These are phyloP conservation scores for Salvelinus namaycush DNA, from an alignment of 2,113 vertebrate genomes.

Conservation along the genomic window DNA sequence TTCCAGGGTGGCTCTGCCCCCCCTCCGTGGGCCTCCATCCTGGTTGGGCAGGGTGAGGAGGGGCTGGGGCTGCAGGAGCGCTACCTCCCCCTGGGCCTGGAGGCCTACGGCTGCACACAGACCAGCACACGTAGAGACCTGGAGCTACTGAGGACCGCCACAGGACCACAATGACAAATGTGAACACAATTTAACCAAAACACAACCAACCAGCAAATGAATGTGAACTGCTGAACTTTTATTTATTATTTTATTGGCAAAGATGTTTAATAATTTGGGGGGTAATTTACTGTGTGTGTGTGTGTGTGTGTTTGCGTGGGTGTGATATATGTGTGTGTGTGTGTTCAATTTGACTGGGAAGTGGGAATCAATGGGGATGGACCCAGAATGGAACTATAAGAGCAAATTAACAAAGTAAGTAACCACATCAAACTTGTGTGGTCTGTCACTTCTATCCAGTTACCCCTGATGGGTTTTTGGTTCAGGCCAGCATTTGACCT, in stretches of 20 bases:
- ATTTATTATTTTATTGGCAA: conserved; percentile 93
- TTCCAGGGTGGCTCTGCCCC: conserved; percentile 78
- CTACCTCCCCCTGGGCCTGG: conserved; percentile 86
- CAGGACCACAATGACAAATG: conserved; percentile 74
- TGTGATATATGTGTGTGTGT: not conserved
- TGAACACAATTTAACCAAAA: conserved; percentile 56
- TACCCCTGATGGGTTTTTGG: too few species aligned
- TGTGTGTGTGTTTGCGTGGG: not conserved
- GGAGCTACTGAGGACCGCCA: conserved; percentile 85
- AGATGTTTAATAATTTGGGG: conserved; percentile 59
- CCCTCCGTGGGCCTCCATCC: conserved; percentile 86
- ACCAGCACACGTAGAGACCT: conserved; percentile 79
- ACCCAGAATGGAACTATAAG: too few species aligned
- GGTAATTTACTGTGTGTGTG: not conserved
- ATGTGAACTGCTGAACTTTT: conserved; percentile 93
- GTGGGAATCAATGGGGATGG: too few species aligned
- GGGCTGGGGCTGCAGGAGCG: conserved; percentile 82
- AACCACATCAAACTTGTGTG: too few species aligned
- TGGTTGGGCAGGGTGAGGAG: conserved; percentile 75
- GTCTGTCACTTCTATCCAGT: too few species aligned
- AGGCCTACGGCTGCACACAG: conserved; percentile 82
- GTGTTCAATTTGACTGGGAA: too few species aligned
- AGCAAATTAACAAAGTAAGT: too few species aligned
- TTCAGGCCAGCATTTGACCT: not conserved
- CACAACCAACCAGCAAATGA: conserved; percentile 74